A percentile compares a stretch with the other conserved stretches of the same genome.
phyloP scores from a whole-genome alignment of 2,888 invertebrate genomes.

The Epiperipatus broadwayi region DNA sequence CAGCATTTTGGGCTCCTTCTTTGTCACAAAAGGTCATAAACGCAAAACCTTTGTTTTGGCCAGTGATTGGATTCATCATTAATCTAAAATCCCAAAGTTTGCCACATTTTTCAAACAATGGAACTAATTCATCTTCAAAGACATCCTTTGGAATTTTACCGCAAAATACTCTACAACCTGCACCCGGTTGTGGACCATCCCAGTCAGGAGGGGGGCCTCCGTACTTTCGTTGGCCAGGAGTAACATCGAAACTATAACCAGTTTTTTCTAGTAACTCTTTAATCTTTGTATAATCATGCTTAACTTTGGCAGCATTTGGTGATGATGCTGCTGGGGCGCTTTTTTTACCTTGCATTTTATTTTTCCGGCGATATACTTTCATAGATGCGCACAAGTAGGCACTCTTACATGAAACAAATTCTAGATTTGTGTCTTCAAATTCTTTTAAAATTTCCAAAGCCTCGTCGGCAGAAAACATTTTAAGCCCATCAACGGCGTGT shows the following conservation, averaged over 20 bases:
- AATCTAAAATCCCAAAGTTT: slow-evolving; percentile 28
- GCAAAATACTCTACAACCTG: slow-evolving; percentile 19
- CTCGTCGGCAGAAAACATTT: no score
- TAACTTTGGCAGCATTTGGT: no score
- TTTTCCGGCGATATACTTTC: no score
- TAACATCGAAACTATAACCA: slow-evolving; percentile 28
- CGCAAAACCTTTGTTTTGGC: slow-evolving; percentile 27
- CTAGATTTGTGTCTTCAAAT: no score
- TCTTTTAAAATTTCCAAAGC: no score
- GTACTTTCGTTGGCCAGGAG: slow-evolving; percentile 30
- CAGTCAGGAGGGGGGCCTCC: slow-evolving; percentile 29
- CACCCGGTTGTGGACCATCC: slow-evolving; percentile 19
- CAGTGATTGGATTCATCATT: slow-evolving; percentile 29
- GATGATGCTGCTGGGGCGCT: no score
- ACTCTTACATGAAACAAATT: no score
- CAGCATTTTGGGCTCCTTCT: slow-evolving; percentile 25
- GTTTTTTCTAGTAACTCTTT: slow-evolving; percentile 29
- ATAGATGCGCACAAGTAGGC: no score
- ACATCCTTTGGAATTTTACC: slow-evolving; percentile 29
- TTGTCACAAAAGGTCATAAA: slow-evolving; percentile 27
- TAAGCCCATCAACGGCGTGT: no score
- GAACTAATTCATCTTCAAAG: slow-evolving; percentile 29
- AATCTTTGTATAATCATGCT: no score
- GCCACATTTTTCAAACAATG: slow-evolving; percentile 28
- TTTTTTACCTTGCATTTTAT: no score